Conservation (phyloP, 2,797 vertebrate genomes). For the Bradypus variegatus region DNA sequence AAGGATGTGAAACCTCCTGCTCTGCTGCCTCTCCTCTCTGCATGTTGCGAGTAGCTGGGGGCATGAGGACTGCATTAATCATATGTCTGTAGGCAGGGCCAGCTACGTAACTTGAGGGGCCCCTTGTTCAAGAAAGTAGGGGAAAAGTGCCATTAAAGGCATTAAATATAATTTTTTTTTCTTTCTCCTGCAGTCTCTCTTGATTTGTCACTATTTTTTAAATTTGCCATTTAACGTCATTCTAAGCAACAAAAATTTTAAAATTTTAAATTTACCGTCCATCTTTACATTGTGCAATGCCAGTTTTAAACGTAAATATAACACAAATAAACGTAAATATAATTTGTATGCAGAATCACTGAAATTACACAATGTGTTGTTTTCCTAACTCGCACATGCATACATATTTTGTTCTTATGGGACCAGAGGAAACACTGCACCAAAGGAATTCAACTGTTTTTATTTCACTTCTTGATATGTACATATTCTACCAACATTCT, state of each 20-base stretch:
- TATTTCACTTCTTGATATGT: neutral
- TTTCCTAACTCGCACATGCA: neutral
- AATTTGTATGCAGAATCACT: neutral
- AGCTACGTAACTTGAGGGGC: neutral
- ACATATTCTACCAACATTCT: neutral
- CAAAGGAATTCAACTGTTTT: neutral
- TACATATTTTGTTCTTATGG: neutral
- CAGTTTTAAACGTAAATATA: neutral
- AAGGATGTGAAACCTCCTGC: neutral
- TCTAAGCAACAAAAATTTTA: neutral
- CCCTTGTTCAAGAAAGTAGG: neutral
- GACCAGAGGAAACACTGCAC: neutral
- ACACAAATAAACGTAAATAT: neutral
- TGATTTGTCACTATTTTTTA: neutral
- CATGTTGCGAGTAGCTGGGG: accelerated
- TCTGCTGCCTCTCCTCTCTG: neutral
- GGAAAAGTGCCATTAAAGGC: neutral
- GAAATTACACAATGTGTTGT: neutral
- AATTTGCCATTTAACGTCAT: neutral
- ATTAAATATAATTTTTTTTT: neutral
- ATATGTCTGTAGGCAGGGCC: neutral
- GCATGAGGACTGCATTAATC: neutral
- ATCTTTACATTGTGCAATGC: neutral
- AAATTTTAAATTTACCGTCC: neutral
- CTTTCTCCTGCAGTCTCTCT: neutral